phyloP scores from a whole-genome alignment of 2,113 vertebrate species.

The Corythaixoides concolor region DNA sequence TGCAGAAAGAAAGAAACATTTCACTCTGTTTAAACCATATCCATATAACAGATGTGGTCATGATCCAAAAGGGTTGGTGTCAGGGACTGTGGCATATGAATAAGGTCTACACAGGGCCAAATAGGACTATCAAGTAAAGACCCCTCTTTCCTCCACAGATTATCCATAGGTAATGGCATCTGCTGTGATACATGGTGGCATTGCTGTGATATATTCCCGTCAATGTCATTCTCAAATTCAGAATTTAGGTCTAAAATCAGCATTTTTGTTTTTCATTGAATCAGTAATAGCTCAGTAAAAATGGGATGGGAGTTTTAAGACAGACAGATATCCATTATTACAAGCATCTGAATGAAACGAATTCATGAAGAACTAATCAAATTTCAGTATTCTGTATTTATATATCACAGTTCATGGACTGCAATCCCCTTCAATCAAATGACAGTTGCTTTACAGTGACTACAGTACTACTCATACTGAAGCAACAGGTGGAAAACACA shows the following conservation, averaged over 20 bases:
- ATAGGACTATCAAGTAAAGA: not conserved
- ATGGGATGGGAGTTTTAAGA: not conserved
- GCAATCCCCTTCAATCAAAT: not conserved
- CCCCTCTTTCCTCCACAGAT: not conserved
- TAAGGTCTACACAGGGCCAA: not conserved
- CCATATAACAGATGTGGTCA: fast-evolving
- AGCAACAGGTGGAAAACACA: not conserved
- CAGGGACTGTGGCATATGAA: not conserved
- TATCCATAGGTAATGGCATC: not conserved
- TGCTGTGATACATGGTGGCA: not conserved
- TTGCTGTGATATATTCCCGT: not conserved
- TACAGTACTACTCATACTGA: not conserved
- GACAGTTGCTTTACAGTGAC: not conserved
- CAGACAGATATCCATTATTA: not conserved
- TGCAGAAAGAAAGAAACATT: not conserved
- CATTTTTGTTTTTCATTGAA: not conserved
- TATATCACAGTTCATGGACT: not conserved
- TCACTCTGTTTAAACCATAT: not conserved
- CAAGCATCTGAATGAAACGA: not conserved
- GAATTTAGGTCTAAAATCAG: not conserved
- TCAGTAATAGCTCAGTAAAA: not conserved
- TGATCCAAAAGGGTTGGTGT: not conserved
- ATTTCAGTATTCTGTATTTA: not conserved
- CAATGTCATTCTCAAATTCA: not conserved
- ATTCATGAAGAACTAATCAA: not conserved